A percentile compares a stretch with the other conserved stretches of the same genome.
Conservation (phyloP, 2,888 invertebrate genomes). For the Platycheirus albimanus region DNA sequence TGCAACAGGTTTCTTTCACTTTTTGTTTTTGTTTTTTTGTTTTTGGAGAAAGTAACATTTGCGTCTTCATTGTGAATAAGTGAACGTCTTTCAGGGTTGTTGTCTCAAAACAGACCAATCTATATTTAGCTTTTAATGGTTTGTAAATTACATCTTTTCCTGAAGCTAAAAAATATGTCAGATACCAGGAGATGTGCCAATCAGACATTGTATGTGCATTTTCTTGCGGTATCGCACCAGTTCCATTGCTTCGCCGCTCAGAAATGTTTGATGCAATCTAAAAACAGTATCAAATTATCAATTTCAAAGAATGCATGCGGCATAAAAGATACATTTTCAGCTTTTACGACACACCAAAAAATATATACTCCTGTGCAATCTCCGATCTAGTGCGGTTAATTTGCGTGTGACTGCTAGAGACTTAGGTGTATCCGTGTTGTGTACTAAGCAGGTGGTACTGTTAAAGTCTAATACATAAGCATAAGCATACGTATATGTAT, state of each 20-base stretch:
- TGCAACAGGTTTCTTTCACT: conserved; percentile 56
- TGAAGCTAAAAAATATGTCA: too few relatives aligned
- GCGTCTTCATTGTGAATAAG: conserved; percentile 16
- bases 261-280: conserved; percentile 47
- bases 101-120: conserved; percentile 4
- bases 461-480: conserved; percentile 30
- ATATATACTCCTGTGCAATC: conserved; percentile 47
- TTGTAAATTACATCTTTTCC: conserved; percentile 1
- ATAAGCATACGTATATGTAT: background rate
- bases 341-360: conserved; percentile 49
- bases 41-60: conserved; percentile 59
- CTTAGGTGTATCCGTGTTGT: conserved; percentile 62
- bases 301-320: conserved; percentile 47
- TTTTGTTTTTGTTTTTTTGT: background rate
- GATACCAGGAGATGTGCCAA: too few relatives aligned
- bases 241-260: conserved; percentile 4
- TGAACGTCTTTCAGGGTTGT: conserved; percentile 44
- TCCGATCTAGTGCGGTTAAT: conserved; percentile 59
- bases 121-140: background rate
- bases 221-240: background rate
- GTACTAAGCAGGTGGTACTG: conserved; percentile 64
- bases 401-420: conserved; percentile 55
- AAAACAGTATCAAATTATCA: conserved; percentile 63
- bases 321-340: conserved; percentile 57
- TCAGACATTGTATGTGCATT: background rate